These are phyloP conservation scores for Spicauda simplicius DNA, from an alignment of 2,888 invertebrate species.

Conservation along the genomic window DNA sequence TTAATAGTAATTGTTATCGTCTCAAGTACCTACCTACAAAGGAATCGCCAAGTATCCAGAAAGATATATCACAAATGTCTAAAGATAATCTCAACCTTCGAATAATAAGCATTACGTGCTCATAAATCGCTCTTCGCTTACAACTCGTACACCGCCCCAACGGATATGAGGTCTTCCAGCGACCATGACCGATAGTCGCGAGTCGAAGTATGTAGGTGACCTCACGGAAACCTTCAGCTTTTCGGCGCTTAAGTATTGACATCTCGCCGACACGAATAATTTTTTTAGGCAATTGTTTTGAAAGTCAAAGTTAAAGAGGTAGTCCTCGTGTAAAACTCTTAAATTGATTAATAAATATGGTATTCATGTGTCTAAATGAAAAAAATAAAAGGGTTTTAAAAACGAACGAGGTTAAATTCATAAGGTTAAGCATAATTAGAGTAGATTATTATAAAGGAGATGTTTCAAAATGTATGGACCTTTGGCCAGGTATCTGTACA, in stretches of 20 bases:
- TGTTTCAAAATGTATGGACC: too few relatives aligned
- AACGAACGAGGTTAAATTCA: too few relatives aligned
- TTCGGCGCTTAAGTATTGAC: slow-evolving; percentile 69
- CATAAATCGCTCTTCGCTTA: slow-evolving; percentile 35
- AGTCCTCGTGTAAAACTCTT: background rate
- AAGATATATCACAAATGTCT: background rate
- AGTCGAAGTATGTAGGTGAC: slow-evolving; percentile 78
- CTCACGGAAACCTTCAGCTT: slow-evolving; percentile 72
- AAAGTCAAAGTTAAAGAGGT: slow-evolving; percentile 17
- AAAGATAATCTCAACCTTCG: slow-evolving; percentile 18
- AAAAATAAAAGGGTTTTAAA: too few relatives aligned
- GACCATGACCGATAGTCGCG: slow-evolving; percentile 74
- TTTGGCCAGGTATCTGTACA: too few relatives aligned
- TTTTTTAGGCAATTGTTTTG: slow-evolving; percentile 26
- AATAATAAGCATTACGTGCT: slow-evolving; percentile 2
- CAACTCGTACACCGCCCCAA: slow-evolving; percentile 45
- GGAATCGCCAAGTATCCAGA: too few relatives aligned
- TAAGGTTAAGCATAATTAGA: too few relatives aligned
- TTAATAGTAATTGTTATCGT: too few relatives aligned
- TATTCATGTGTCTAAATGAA: background rate
- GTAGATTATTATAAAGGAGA: too few relatives aligned
- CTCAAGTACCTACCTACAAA: too few relatives aligned
- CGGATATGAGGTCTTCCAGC: slow-evolving; percentile 67
- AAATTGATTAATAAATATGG: background rate
- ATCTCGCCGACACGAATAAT: slow-evolving; percentile 54